A percentile compares a stretch with the other conserved stretches of the same genome.
Evolutionary conservation across 2,888 invertebrate species (phyloP).

Genomic region (Pterobdella sp.): DNA sequence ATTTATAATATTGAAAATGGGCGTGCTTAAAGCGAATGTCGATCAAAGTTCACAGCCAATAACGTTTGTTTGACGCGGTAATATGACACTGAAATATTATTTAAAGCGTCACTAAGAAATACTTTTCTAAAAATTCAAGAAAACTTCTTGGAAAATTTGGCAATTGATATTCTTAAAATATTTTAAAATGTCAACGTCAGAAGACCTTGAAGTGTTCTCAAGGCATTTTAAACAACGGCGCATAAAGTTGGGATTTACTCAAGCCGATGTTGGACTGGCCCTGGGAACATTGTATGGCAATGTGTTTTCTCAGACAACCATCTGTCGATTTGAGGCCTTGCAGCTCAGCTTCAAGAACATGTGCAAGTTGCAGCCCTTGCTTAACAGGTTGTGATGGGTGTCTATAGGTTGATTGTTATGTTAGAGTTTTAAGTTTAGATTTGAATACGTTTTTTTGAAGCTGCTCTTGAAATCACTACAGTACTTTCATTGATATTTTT

Average conservation of each 20-base stretch:
- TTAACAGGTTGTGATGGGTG: conserved; percentile 78
- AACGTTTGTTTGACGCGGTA: too few species aligned
- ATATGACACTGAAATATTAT: too few species aligned
- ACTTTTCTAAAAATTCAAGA: neutral
- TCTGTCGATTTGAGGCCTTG: conserved; percentile 96
- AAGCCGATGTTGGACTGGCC: conserved; percentile 95
- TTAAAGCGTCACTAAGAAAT: too few species aligned
- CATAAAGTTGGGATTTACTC: conserved; percentile 96
- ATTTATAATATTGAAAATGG: too few species aligned
- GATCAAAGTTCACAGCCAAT: too few species aligned
- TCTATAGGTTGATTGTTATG: too few species aligned
- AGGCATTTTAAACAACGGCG: conserved; percentile 98
- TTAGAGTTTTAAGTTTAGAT: too few species aligned
- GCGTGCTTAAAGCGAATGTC: too few species aligned
- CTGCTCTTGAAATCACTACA: conserved; percentile 92
- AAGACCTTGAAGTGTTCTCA: conserved; percentile 96
- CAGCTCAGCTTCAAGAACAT: conserved; percentile 99
- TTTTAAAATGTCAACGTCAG: conserved; percentile 73
- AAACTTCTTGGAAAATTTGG: neutral
- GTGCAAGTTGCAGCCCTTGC: conserved; percentile 96
- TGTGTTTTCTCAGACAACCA: conserved; percentile 98
- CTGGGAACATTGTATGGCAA: conserved; percentile 97
- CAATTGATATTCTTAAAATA: neutral
- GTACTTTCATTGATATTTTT: too few species aligned
- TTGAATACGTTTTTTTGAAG: too few species aligned